phyloP scores from a whole-genome alignment of 2,888 invertebrate species.

The Notodonta ziczac region DNA sequence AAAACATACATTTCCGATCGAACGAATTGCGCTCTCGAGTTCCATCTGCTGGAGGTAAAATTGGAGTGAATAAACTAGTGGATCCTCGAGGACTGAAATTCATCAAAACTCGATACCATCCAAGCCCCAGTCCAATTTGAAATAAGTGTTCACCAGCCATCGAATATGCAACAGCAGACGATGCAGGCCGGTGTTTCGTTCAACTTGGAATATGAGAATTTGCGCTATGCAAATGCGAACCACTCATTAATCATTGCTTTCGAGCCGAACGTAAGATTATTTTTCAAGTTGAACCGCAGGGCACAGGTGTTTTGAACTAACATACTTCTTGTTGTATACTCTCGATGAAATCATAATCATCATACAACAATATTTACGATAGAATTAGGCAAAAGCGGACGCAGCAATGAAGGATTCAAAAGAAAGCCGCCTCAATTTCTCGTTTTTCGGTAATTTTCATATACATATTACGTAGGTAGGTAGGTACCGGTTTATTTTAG shows the following conservation, averaged over 20 bases:
- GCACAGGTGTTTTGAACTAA: no score
- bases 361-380: no score
- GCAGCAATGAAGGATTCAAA: no score
- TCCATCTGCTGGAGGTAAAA: constrained; percentile 12
- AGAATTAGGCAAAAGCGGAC: no score
- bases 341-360: no score
- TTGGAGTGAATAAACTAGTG: constrained; percentile 18
- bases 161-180: constrained; percentile 20
- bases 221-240: constrained; percentile 2
- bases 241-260: neutral
- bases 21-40: neutral
- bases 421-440: no score
- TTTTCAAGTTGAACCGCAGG: no score
- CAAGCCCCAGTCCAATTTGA: constrained; percentile 9
- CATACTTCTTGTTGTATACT: no score
- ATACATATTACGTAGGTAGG: no score
- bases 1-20: neutral
- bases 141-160: constrained; percentile 14
- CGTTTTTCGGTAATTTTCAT: no score
- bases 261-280: no score
- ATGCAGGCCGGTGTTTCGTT: constrained; percentile 9
- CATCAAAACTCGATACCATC: constrained; percentile 4
- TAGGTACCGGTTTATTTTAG: no score
- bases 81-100: constrained; percentile 6
- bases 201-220: constrained; percentile 2